Conservation (phyloP, 2,797 vertebrate genomes). For the Microctenopoma stevenorrisi region DNA sequence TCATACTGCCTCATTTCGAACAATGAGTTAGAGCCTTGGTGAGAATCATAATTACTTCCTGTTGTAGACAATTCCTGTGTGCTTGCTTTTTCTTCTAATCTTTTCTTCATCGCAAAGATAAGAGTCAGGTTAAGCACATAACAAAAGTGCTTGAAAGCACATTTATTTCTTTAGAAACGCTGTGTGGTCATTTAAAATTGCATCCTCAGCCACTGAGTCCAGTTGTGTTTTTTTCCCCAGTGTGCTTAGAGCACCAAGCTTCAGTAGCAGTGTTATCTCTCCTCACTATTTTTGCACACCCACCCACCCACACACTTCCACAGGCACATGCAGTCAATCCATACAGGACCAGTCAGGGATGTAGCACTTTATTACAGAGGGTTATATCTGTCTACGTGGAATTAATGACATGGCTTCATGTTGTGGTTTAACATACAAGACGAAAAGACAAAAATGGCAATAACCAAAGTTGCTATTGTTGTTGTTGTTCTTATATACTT, state of each 20-base stretch:
- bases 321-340: conserved; percentile 28
- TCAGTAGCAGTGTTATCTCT: conserved; percentile 60
- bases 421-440: neutral
- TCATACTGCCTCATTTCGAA: conserved; percentile 2
- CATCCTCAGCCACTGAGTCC: conserved; percentile 73
- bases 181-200: conserved; percentile 78
- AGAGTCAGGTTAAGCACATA: conserved; percentile 44
- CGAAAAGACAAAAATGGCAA: neutral
- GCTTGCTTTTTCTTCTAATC: conserved; percentile 33
- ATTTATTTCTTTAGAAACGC: conserved; percentile 70
- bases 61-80: conserved; percentile 19
- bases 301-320: conserved; percentile 22
- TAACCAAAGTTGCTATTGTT: neutral
- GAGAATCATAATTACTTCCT: neutral
- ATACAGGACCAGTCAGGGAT: conserved; percentile 12
- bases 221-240: conserved; percentile 20
- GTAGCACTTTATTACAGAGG: neutral
- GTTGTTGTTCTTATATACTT: too few species aligned
- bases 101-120: conserved; percentile 55
- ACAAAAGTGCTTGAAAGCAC: conserved; percentile 62
- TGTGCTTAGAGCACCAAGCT: conserved; percentile 46
- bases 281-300: conserved; percentile 39
- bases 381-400: conserved; percentile 14
- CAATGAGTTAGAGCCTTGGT: neutral
- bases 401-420: conserved; percentile 8